Evolutionary conservation across 2,888 invertebrate genomes (phyloP).

Genomic region (Euclidia mi): DNA sequence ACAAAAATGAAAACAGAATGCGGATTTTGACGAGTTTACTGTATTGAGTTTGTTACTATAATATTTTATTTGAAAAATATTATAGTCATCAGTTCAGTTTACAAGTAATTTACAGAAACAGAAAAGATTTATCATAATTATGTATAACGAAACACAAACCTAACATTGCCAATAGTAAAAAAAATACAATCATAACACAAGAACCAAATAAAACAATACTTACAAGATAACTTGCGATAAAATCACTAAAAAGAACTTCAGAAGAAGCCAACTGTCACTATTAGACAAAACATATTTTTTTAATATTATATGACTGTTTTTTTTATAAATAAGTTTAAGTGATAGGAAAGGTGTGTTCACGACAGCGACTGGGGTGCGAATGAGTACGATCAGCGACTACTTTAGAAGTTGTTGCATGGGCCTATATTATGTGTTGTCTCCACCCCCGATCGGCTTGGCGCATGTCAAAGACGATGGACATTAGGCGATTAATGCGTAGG

Average conservation of each 20-base stretch:
- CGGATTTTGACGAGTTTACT: too few species aligned
- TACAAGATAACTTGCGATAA: slow-evolving; percentile 16
- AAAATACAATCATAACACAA: not conserved
- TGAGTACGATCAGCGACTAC: slow-evolving; percentile 69
- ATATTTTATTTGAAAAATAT: too few species aligned
- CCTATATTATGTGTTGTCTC: slow-evolving; percentile 62
- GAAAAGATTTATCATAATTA: too few species aligned
- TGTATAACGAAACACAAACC: too few species aligned
- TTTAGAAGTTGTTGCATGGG: slow-evolving; percentile 60
- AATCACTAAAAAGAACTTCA: slow-evolving; percentile 15
- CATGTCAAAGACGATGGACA: slow-evolving; percentile 60
- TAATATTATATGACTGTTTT: too few species aligned
- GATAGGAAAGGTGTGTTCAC: slow-evolving; percentile 69
- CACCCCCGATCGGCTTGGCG: slow-evolving; percentile 69
- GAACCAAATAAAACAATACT: slow-evolving; percentile 11
- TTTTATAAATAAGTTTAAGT: too few species aligned
- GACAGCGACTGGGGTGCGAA: slow-evolving; percentile 71
- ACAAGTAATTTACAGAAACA: too few species aligned
- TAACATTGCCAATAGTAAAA: not conserved
- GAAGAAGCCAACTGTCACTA: slow-evolving; percentile 6
- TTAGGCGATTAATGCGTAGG: slow-evolving; percentile 43
- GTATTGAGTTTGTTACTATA: too few species aligned
- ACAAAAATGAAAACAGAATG: too few species aligned
- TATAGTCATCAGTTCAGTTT: too few species aligned
- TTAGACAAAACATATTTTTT: too few species aligned